phyloP scores from a whole-genome alignment of 1,140 invertebrate genomes.

The Apis dorsata region DNA sequence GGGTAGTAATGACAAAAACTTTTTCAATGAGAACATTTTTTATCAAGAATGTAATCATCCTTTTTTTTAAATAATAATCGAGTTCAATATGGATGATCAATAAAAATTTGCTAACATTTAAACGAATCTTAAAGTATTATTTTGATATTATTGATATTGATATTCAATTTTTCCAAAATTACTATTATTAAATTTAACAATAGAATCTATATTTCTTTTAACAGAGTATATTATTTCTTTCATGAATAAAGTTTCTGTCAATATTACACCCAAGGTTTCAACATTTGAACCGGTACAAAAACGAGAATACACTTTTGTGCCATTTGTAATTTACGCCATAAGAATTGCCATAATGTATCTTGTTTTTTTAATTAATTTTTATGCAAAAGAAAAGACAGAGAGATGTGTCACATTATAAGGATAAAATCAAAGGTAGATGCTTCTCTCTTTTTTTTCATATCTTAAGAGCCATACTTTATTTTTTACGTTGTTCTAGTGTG shows the following conservation, averaged over 20 bases:
- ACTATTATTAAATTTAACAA: too few species aligned
- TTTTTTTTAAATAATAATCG: neutral
- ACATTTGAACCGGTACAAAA: constrained; percentile 30
- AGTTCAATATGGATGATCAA: too few species aligned
- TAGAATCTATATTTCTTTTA: neutral
- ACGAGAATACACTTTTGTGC: constrained; percentile 49
- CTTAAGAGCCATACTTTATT: constrained; percentile 27
- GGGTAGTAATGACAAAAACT: constrained; percentile 1
- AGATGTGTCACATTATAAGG: neutral
- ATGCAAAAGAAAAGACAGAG: neutral
- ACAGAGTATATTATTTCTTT: neutral
- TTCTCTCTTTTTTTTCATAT: neutral
- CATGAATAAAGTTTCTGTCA: neutral
- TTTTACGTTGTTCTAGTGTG: constrained; percentile 34
- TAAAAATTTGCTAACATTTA: neutral
- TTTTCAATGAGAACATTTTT: neutral
- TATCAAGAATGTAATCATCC: neutral
- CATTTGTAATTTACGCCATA: constrained; percentile 64
- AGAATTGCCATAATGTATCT: constrained; percentile 65
- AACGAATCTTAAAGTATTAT: neutral
- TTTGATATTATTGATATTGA: neutral
- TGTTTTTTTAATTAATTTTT: constrained; percentile 23
- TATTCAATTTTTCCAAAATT: neutral
- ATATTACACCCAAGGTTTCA: neutral
- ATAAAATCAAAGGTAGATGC: neutral